phyloP scores from a whole-genome alignment of 2,113 vertebrate species.

The Rhinoderma darwinii region DNA sequence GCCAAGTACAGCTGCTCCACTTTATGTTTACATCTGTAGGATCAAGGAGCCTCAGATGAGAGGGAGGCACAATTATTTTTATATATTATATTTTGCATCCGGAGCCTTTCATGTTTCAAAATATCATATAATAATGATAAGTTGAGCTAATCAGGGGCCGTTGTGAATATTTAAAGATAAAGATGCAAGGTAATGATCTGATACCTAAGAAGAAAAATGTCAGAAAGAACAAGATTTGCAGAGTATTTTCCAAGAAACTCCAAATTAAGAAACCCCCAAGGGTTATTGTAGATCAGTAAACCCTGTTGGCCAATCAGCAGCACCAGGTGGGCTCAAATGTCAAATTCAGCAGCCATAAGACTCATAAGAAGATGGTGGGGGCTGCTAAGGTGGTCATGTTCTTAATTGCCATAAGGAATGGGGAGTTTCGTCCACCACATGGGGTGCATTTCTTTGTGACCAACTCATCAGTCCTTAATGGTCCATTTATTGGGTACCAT shows the following conservation, averaged over 20 bases:
- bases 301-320: too few species aligned
- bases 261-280: neutral
- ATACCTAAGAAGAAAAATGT: neutral
- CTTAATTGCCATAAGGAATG: too few species aligned
- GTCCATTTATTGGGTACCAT: too few species aligned
- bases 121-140: conserved; percentile 6
- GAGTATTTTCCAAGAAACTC: too few species aligned
- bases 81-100: neutral
- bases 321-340: too few species aligned
- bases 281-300: too few species aligned
- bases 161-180: conserved; percentile 25
- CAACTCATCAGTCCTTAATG: too few species aligned
- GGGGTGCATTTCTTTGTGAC: too few species aligned
- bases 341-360: too few species aligned
- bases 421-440: too few species aligned
- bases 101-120: conserved; percentile 10
- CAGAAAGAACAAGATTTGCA: neutral
- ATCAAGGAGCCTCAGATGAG: conserved; percentile 27
- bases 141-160: neutral
- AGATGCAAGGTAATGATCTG: neutral
- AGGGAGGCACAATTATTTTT: conserved; percentile 22
- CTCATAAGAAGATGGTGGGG: too few species aligned
- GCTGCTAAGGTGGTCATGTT: too few species aligned
- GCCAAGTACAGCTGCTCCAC: neutral
- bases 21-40: conserved; percentile 33